Conservation (phyloP, 2,797 vertebrate genomes). For the Champsocephalus gunnari region DNA sequence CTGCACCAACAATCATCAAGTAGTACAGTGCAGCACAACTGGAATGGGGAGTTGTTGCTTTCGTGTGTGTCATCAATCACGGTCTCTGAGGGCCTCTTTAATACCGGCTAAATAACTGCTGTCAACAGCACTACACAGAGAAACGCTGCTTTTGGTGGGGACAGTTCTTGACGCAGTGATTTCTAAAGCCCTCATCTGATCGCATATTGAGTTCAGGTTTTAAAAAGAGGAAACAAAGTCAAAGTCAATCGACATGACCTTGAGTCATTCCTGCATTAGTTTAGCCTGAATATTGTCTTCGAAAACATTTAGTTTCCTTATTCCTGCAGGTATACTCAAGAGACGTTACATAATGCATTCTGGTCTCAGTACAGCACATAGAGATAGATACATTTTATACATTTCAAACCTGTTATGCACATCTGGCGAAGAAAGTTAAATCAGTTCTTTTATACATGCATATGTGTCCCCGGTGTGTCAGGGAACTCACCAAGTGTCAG, state of each 20-base stretch:
- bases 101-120: slow-evolving; percentile 42
- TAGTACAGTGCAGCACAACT: not conserved
- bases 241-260: not conserved
- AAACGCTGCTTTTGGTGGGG: slow-evolving; percentile 10
- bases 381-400: too few species aligned
- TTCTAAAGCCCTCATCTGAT: slow-evolving; percentile 1
- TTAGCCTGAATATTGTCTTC: not conserved
- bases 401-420: too few species aligned
- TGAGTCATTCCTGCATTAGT: not conserved
- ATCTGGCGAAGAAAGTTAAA: not conserved
- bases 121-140: slow-evolving; percentile 32
- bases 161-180: not conserved
- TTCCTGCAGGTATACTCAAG: not conserved
- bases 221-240: not conserved
- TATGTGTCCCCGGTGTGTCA: too few species aligned
- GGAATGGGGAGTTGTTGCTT: not conserved
- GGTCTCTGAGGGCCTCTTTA: slow-evolving; percentile 27
- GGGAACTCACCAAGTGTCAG: too few species aligned
- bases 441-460: not conserved
- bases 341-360: too few species aligned
- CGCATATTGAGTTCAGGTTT: slow-evolving; percentile 25
- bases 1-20: slow-evolving; percentile 32
- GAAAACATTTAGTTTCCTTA: not conserved
- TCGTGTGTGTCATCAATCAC: slow-evolving; percentile 43
- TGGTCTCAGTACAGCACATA: too few species aligned